A percentile compares a stretch with the other conserved stretches of the same genome.
phyloP scores from a whole-genome alignment of 2,888 invertebrate species.

The Hemaris fuciformis region DNA sequence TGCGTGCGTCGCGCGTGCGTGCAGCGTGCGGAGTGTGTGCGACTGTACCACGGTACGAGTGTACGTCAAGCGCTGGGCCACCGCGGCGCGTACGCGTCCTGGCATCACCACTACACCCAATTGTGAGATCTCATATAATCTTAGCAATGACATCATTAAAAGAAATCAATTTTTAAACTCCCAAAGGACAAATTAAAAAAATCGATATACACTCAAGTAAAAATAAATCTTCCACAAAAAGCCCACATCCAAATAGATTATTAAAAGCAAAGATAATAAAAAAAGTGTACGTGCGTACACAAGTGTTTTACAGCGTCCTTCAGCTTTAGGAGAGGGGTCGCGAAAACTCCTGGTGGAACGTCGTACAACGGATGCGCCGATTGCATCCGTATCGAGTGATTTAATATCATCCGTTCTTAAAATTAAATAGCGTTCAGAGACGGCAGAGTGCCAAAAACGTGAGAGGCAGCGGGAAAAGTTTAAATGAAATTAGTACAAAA shows the following conservation, averaged over 20 bases:
- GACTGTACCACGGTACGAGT: slow-evolving; percentile 28
- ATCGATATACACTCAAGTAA: slow-evolving; percentile 35
- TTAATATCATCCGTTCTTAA: slow-evolving; percentile 37
- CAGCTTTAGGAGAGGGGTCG: slow-evolving; percentile 53
- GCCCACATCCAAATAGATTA: slow-evolving; percentile 76
- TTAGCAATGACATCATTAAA: slow-evolving; percentile 61
- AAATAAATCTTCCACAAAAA: slow-evolving; percentile 61
- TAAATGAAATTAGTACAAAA: slow-evolving; percentile 37
- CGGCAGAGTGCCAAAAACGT: slow-evolving; percentile 39
- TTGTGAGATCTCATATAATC: slow-evolving; percentile 41
- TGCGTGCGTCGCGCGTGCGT: too few species aligned
- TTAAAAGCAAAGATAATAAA: slow-evolving; percentile 65
- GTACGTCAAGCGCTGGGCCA: slow-evolving; percentile 37
- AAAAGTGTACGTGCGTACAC: slow-evolving; percentile 52
- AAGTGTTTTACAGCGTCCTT: slow-evolving; percentile 43
- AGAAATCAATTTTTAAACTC: slow-evolving; percentile 67
- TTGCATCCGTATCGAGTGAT: slow-evolving; percentile 26
- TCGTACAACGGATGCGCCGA: slow-evolving; percentile 27
- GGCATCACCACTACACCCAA: slow-evolving; percentile 31
- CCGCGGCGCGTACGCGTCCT: slow-evolving; percentile 25
- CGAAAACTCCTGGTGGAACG: slow-evolving; percentile 44
- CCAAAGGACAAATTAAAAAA: slow-evolving; percentile 38
- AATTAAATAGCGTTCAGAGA: slow-evolving; percentile 50
- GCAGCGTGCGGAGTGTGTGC: slow-evolving; percentile 24
- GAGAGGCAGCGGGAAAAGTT: slow-evolving; percentile 28